These are phyloP conservation scores for Calidris pugnax DNA, from an alignment of 2,113 vertebrate genomes.

Conservation along the genomic window DNA sequence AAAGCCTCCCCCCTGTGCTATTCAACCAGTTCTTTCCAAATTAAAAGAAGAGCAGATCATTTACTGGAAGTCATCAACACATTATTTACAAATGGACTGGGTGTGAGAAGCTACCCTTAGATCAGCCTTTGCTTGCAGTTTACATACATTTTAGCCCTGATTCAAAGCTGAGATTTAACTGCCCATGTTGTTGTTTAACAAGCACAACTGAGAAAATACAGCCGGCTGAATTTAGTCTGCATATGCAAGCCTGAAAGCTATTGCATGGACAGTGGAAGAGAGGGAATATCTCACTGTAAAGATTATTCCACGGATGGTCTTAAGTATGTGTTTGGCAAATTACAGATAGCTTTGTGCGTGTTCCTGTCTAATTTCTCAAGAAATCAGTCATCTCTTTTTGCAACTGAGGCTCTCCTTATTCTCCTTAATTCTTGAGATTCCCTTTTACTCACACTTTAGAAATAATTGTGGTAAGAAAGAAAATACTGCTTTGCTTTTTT, in stretches of 20 bases:
- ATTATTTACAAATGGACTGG: not conserved
- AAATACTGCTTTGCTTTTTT: not conserved
- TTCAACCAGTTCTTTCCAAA: not conserved
- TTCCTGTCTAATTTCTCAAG: not conserved
- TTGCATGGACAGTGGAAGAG: not conserved
- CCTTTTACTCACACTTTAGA: not conserved
- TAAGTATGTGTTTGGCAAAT: not conserved
- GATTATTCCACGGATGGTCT: not conserved
- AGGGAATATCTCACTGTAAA: not conserved
- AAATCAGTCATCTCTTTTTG: not conserved
- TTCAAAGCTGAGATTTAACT: not conserved
- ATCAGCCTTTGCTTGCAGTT: not conserved
- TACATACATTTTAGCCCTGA: not conserved
- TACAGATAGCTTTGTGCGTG: not conserved
- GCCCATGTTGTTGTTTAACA: not conserved
- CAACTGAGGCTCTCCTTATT: not conserved
- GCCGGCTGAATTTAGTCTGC: not conserved
- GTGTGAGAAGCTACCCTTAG: not conserved
- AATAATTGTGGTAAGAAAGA: not conserved
- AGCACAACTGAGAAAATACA: not conserved
- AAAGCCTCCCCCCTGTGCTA: not conserved
- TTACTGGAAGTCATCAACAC: not conserved
- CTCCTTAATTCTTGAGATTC: not conserved
- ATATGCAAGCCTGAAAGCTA: not conserved
- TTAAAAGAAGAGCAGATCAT: not conserved